Percentiles rank a stretch among this genome's conserved stretches.
phyloP scores from a whole-genome alignment of 2,888 invertebrate genomes.

The Griposia aprilina region DNA sequence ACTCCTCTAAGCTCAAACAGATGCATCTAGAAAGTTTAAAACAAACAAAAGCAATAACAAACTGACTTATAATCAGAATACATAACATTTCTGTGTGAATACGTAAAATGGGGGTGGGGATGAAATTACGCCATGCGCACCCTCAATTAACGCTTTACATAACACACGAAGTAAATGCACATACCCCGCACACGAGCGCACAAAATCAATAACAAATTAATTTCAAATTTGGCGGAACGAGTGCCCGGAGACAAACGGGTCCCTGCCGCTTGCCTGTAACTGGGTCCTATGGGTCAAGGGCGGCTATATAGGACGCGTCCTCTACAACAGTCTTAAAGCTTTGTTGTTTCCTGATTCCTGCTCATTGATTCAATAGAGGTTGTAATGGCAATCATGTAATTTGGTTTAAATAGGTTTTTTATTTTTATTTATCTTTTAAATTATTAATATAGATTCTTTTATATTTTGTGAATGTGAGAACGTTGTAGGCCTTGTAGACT shows the following conservation, averaged over 20 bases:
- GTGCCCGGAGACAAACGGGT: not conserved
- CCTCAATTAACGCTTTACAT: not conserved
- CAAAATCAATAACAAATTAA: slow-evolving; percentile 36
- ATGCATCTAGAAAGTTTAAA: not conserved
- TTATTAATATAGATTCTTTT: no score
- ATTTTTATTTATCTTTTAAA: no score
- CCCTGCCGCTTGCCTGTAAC: slow-evolving; percentile 13
- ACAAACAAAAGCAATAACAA: not conserved
- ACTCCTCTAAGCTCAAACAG: not conserved
- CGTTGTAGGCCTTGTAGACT: no score
- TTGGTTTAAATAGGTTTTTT: no score
- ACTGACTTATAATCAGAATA: not conserved
- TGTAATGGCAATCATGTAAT: no score
- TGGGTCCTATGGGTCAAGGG: slow-evolving; percentile 44
- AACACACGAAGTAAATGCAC: not conserved
- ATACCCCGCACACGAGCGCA: not conserved
- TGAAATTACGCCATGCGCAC: not conserved
- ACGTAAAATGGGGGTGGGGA: not conserved
- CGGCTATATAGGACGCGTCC: slow-evolving; percentile 39
- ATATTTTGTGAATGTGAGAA: no score
- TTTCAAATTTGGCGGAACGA: slow-evolving; percentile 27
- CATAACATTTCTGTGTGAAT: not conserved
- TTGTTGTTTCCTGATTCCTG: slow-evolving; percentile 20
- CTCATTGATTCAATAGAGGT: slow-evolving; percentile 9
- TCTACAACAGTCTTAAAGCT: slow-evolving; percentile 17